Percentiles rank a stretch among this genome's conserved stretches.
Evolutionary conservation across 2,888 invertebrate genomes (phyloP).

Genomic region (Cecidostiba fungosa): DNA sequence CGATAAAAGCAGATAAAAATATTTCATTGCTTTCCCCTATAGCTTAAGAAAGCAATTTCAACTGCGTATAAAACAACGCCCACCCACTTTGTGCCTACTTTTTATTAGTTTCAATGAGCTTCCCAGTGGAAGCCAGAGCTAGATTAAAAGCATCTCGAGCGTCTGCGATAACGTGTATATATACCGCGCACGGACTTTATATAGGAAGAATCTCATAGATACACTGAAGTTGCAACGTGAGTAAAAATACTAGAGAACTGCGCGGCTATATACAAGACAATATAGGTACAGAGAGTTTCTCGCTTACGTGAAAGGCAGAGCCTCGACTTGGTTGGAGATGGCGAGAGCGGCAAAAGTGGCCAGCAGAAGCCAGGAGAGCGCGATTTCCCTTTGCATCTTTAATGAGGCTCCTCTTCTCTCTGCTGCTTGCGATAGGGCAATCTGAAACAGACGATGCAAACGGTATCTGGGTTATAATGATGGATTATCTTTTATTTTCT

Average conservation of each 20-base stretch:
- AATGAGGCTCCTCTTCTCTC: constrained; percentile 32
- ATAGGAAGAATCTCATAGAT: background rate
- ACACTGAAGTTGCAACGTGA: too few relatives aligned
- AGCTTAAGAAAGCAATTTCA: background rate
- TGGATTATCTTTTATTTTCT: background rate
- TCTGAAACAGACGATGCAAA: constrained; percentile 3
- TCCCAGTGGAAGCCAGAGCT: background rate
- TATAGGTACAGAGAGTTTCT: background rate
- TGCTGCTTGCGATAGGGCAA: background rate
- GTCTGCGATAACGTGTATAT: background rate
- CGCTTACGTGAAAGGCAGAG: constrained; percentile 73
- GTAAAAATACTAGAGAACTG: too few relatives aligned
- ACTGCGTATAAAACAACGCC: background rate
- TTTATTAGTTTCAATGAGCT: background rate
- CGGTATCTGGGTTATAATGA: background rate
- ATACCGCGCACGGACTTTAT: background rate
- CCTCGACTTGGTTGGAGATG: constrained; percentile 67
- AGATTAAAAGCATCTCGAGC: background rate
- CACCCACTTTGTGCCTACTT: background rate
- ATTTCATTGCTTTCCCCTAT: background rate
- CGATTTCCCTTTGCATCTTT: constrained; percentile 72
- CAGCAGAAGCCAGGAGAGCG: constrained; percentile 71
- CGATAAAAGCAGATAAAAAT: background rate
- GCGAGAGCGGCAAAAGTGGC: constrained; percentile 68
- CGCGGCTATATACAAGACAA: background rate